phyloP scores from a whole-genome alignment of 2,113 vertebrate genomes.

The Eurystomus gularis region DNA sequence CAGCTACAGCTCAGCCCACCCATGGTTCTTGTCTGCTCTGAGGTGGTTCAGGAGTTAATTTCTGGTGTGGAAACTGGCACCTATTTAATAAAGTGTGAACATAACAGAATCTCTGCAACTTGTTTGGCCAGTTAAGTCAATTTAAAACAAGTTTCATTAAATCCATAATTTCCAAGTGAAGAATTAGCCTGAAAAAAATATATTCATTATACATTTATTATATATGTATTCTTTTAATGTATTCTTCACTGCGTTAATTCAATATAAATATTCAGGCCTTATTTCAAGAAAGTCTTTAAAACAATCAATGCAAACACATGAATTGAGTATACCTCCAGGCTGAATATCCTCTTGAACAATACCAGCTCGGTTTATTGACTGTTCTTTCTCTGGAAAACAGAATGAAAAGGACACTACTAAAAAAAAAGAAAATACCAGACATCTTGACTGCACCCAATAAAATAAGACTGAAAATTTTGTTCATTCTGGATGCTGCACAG shows the following conservation, averaged over 20 bases:
- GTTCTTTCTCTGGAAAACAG: conserved; percentile 76
- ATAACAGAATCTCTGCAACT: background rate
- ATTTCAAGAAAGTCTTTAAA: background rate
- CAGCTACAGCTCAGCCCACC: background rate
- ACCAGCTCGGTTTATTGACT: conserved; percentile 75
- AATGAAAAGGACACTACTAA: background rate
- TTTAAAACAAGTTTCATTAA: background rate
- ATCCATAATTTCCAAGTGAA: background rate
- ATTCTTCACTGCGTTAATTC: background rate
- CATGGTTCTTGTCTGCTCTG: background rate
- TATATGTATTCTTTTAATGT: background rate
- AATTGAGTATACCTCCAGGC: conserved; percentile 75
- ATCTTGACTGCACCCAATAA: background rate
- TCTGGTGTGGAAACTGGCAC: background rate
- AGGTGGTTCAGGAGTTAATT: background rate
- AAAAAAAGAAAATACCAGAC: background rate
- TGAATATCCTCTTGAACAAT: conserved; percentile 79
- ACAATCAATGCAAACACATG: background rate
- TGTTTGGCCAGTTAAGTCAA: background rate
- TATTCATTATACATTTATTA: background rate
- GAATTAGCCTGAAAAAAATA: background rate
- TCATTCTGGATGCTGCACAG: background rate
- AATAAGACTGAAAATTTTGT: background rate
- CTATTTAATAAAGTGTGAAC: background rate
- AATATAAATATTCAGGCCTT: background rate